Percentiles rank a stretch among this genome's conserved stretches.
Conservation (phyloP, 2,797 vertebrate genomes). For the Rhabdomys pumilio region DNA sequence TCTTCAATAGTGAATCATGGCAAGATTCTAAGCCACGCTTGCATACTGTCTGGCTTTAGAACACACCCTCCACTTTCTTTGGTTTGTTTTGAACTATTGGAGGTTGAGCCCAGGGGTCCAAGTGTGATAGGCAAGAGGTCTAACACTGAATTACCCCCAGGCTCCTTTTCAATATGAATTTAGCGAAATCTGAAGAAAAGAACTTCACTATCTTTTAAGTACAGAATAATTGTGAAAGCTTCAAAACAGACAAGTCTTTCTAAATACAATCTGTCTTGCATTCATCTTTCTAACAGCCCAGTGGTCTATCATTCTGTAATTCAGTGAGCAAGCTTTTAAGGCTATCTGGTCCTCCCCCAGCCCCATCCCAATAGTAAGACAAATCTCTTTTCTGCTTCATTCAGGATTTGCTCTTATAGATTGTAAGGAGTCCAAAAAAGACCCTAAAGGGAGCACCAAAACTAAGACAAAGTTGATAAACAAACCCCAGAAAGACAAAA, state of each 20-base stretch:
- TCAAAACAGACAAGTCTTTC: not conserved
- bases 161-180: not conserved
- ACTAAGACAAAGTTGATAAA: conserved; percentile 61
- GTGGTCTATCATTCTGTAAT: not conserved
- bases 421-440: conserved; percentile 30
- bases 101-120: not conserved
- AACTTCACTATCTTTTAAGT: conserved; percentile 13
- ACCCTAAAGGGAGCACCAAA: not conserved
- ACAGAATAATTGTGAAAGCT: conserved; percentile 5
- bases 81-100: not conserved
- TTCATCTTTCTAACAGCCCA: not conserved
- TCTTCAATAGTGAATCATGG: not conserved
- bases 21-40: not conserved
- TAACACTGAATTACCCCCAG: not conserved
- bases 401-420: not conserved
- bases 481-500: conserved; percentile 19
- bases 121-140: not conserved
- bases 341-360: not conserved
- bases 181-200: not conserved
- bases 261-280: not conserved
- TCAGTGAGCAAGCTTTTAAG: not conserved
- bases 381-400: conserved; percentile 10
- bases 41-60: not conserved
- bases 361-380: not conserved
- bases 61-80: not conserved